Conservation (phyloP, 2,797 vertebrate genomes). For the Cryptoblepharus egeriae region DNA sequence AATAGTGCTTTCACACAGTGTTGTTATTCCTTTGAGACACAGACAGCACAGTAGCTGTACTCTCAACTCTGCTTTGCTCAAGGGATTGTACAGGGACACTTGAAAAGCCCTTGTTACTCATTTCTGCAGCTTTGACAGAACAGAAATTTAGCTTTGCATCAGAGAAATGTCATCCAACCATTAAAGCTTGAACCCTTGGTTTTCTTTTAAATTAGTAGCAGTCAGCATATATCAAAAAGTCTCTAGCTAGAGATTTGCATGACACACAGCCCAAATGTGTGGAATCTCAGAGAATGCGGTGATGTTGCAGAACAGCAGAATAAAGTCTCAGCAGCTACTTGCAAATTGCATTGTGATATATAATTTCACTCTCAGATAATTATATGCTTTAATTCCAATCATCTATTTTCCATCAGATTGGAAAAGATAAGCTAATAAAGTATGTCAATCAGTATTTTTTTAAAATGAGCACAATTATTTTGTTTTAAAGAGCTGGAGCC, state of each 20-base stretch:
- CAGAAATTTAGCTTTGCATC: constrained; percentile 62
- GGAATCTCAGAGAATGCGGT: constrained; percentile 25
- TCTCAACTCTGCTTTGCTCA: constrained; percentile 60
- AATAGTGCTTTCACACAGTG: constrained; percentile 68
- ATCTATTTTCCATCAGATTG: constrained; percentile 41
- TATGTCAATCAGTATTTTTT: background rate
- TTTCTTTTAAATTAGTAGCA: constrained; percentile 50
- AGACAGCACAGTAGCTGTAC: constrained; percentile 55
- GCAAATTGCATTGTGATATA: constrained; percentile 38
- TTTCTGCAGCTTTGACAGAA: constrained; percentile 64
- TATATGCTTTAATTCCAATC: constrained; percentile 43
- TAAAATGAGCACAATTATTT: background rate
- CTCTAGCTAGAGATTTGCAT: constrained; percentile 49
- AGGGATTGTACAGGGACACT: constrained; percentile 69
- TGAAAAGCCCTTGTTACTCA: constrained; percentile 66
- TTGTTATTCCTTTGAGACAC: constrained; percentile 74
- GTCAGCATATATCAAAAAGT: constrained; percentile 62
- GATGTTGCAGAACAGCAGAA: constrained; percentile 28
- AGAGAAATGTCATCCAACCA: constrained; percentile 63
- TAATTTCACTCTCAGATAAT: constrained; percentile 32
- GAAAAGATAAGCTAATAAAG: background rate
- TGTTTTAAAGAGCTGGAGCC: background rate
- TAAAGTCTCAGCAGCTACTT: constrained; percentile 22
- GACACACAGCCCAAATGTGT: constrained; percentile 20
- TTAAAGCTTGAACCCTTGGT: constrained; percentile 61